Evolutionary conservation across 2,797 vertebrate species (phyloP), one percentile per base, ranked within the genome.

Genomic region (Crotalus adamanteus): DNA sequence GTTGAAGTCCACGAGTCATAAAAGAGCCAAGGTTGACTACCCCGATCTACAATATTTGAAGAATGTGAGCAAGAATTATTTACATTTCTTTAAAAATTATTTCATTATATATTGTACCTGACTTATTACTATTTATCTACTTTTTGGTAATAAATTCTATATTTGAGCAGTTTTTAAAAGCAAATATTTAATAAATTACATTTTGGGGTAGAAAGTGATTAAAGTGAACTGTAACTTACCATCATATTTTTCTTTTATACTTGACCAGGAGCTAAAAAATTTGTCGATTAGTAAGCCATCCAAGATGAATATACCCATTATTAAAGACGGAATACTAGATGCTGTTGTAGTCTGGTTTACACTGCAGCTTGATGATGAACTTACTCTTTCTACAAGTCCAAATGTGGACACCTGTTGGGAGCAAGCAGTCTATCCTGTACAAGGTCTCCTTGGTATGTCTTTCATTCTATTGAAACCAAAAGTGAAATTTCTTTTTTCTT

Each of bases 341-440:
- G 99, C 99, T 90, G 4, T 99, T 95, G 98, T 99, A 18, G 98
- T 99, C 65, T 99, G 99, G 99, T 99, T 99, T 98, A 98, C 98
- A 59, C 98, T 99, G 42, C 99, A 99, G 90, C 98, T 99, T 91
- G 99, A 99, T 90, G 98, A 98, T 42, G 98, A 99, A 88, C 98
- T 98, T 94, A 97, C 97, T 95, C 96, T 99, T 0, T 99, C 99
- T 55, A 99, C 99, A 3, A 98, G 98, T 94, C 99, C 99, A 1
- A 97, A 98, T 93, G 99, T 99, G 95, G 98, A 99, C 94, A 99
- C 99, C 0, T 99, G 99, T 96, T 99, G 99, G 99, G 99, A 99
- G 89, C 99, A 99, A 96, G 99, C 99, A 93, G 98, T 99, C 95
- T 99, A 99, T 96, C 99, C 99, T 0, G 97, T 98, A 53, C 98